A percentile compares a stretch with the other conserved stretches of the same genome.
phyloP scores from a whole-genome alignment of 2,888 invertebrate species.

The Caenorhabditis zanzibari region DNA sequence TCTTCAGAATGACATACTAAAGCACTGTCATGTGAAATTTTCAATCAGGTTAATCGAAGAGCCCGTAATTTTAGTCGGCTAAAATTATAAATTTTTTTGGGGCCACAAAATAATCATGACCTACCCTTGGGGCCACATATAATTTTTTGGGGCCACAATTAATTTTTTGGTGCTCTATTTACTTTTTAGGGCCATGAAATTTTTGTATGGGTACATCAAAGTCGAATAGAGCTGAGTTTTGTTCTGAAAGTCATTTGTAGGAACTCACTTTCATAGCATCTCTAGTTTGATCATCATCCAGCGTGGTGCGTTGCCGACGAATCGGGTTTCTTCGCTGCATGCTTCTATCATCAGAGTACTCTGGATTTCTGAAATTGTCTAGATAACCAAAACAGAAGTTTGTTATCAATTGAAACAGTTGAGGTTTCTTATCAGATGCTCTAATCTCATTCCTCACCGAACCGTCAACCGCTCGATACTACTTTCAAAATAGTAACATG shows the following conservation, averaged over 20 bases:
- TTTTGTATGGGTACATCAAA: no score
- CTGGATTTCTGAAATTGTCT: constrained; percentile 56
- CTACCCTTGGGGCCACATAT: no score
- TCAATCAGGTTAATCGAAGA: no score
- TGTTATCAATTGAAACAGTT: constrained; percentile 1
- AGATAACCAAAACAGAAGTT: constrained; percentile 48
- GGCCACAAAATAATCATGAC: no score
- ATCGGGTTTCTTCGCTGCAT: constrained; percentile 71
- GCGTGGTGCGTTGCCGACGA: constrained; percentile 62
- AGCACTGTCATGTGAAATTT: no score
- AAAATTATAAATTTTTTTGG: no score
- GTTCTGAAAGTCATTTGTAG: neutral
- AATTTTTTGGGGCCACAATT: no score
- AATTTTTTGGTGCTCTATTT: no score
- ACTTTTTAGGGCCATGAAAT: no score
- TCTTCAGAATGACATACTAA: no score
- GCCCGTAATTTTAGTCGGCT: no score
- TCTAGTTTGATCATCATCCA: constrained; percentile 72
- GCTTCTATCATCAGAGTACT: constrained; percentile 64
- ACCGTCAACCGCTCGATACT: constrained; percentile 43
- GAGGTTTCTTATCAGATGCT: constrained; percentile 6
- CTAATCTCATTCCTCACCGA: constrained; percentile 43
- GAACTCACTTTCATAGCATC: constrained; percentile 71
- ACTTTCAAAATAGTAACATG: constrained; percentile 38
- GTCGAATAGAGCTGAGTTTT: no score